Evolutionary conservation across 2,888 invertebrate genomes (phyloP).

Genomic region (Masnerella sp.): DNA sequence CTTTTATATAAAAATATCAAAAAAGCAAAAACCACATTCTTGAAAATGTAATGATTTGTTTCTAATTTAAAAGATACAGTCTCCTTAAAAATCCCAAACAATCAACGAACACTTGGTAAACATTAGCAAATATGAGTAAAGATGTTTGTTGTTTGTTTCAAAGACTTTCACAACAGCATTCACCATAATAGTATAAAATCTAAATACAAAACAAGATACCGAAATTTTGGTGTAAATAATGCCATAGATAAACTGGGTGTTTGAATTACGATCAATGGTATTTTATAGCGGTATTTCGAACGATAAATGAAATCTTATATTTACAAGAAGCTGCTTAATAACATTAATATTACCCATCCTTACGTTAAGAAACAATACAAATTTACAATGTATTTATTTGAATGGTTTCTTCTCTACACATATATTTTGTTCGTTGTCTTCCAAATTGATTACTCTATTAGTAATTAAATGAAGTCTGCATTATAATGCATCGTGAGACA

Average conservation of each 20-base stretch:
- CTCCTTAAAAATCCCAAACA: slow-evolving; percentile 3
- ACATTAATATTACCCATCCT: slow-evolving; percentile 55
- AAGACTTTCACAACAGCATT: slow-evolving; percentile 14
- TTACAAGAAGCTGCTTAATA: slow-evolving; percentile 31
- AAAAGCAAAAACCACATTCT: slow-evolving; percentile 8
- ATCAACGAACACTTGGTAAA: slow-evolving; percentile 19
- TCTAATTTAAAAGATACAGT: neutral
- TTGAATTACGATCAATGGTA: slow-evolving; percentile 7
- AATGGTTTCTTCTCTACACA: slow-evolving; percentile 46
- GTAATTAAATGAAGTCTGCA: slow-evolving; percentile 39
- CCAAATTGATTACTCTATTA: slow-evolving; percentile 51
- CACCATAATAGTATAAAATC: slow-evolving; percentile 24
- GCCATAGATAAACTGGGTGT: slow-evolving; percentile 2
- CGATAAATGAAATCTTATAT: slow-evolving; percentile 31
- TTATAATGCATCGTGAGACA: slow-evolving; percentile 26
- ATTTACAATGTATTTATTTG: slow-evolving; percentile 49
- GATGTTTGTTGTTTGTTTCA: too few relatives aligned
- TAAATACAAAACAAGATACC: slow-evolving; percentile 18
- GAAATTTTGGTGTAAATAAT: slow-evolving; percentile 13
- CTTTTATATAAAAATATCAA: slow-evolving; percentile 36
- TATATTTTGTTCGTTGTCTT: slow-evolving; percentile 59
- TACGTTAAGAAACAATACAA: slow-evolving; percentile 49
- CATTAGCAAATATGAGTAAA: too few relatives aligned
- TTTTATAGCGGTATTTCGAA: slow-evolving; percentile 8
- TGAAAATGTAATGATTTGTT: slow-evolving; percentile 12